These are phyloP conservation scores for Lasioglossum zephyrum DNA, from an alignment of 2,888 invertebrate species.

Conservation along the genomic window DNA sequence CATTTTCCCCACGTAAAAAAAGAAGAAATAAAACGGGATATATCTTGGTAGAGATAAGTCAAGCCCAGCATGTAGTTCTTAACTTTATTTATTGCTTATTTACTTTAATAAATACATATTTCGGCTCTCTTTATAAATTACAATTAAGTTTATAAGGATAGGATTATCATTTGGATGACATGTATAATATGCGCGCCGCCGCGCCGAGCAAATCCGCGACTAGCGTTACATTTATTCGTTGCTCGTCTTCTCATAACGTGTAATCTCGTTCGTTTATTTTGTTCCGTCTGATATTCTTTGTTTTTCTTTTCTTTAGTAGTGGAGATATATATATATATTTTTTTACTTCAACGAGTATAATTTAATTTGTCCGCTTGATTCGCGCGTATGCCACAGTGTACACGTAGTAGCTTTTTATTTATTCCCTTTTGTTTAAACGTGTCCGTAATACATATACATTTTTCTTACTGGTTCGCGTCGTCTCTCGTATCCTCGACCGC, in stretches of 20 bases:
- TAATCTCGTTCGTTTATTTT: constrained; percentile 31
- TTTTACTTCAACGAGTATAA: constrained; percentile 11
- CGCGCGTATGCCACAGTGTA: constrained; percentile 55
- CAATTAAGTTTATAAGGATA: constrained; percentile 83
- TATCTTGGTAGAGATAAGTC: not conserved
- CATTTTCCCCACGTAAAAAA: too few relatives aligned
- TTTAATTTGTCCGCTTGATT: constrained; percentile 48
- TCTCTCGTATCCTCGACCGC: constrained; percentile 58
- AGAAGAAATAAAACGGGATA: too few relatives aligned
- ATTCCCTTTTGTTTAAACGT: not conserved
- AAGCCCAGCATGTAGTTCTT: constrained; percentile 63
- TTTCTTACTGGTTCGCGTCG: constrained; percentile 58
- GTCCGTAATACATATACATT: constrained; percentile 41
- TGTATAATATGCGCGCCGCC: constrained; percentile 67
- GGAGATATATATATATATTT: not conserved
- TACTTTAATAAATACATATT: constrained; percentile 85
- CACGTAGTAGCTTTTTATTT: constrained; percentile 10
- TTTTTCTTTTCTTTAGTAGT: constrained; percentile 3
- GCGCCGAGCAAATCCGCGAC: constrained; percentile 61
- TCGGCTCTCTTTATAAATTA: constrained; percentile 84
- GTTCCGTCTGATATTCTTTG: not conserved
- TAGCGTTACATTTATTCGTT: constrained; percentile 44
- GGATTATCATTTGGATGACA: constrained; percentile 82
- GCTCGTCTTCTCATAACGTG: constrained; percentile 43
- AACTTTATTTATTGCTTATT: constrained; percentile 84